Evolutionary conservation across 2,888 invertebrate species (phyloP), one percentile per base, ranked within the genome.

Genomic region (Octodonta nipae): DNA sequence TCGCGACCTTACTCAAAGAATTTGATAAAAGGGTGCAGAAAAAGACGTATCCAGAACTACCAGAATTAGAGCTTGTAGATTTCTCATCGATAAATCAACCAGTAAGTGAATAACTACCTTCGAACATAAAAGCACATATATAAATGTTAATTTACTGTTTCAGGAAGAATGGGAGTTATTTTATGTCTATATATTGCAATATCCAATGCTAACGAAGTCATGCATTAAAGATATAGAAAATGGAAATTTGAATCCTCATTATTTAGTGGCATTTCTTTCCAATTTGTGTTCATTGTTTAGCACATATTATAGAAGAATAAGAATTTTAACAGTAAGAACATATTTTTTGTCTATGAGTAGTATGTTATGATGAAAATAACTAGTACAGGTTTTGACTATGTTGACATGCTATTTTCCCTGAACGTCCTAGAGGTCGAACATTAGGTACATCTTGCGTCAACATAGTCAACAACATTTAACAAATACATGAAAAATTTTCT

Each of bases 151-250:
- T 28, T 32, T 32, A 42, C 46, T 43, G 49, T 65, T 69, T 11
- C 55, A 83, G 82, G 79, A 82, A 46, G 84, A 85, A 65, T 85
- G 84, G 85, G 67, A 68, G 38, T 52, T 85, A 3, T 54, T 82
- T 25, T 80, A 70, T 51, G 75, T 73, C 40, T 80, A 70, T 43
- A 61, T 84, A 33, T 55, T 81, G 29, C 69, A 70, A 11, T 75
- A 76, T 50, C 77, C 80, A 1, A 55, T 64, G n/a, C 46, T 78
- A 7, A 50, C 84, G 22, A 62, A 63, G 10, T 68, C 62, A 30
- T 68, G 71, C 32, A 46, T 77, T 10, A 61, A 66, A 30, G 63
- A 62, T 37, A 55, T 68, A 13, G 56, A 58, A 7, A 52, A 51
- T 8, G 70, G 71, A 26, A 66, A 69, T 26, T 67, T 76, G 36